These are phyloP conservation scores for Bombycilla garrulus DNA, from an alignment of 2,113 vertebrate species.

Conservation along the genomic window DNA sequence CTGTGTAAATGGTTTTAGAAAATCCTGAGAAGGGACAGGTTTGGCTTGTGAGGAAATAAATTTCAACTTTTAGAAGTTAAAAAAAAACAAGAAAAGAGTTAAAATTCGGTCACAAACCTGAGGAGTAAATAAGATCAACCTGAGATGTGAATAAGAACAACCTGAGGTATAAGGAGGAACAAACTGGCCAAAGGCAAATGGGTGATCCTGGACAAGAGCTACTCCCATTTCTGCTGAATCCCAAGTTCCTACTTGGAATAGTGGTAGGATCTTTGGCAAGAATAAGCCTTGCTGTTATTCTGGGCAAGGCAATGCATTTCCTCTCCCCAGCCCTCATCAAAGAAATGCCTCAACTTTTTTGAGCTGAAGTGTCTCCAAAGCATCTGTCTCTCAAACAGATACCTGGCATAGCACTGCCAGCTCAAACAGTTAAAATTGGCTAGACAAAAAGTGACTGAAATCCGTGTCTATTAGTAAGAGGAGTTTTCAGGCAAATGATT, in stretches of 20 bases:
- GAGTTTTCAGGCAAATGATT: not conserved
- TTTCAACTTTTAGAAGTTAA: not conserved
- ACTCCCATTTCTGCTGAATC: not conserved
- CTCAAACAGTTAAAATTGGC: constrained; percentile 44
- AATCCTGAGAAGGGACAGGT: not conserved
- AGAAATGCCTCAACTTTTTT: constrained; percentile 41
- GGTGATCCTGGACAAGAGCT: not conserved
- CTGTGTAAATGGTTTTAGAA: not conserved
- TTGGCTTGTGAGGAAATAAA: not conserved
- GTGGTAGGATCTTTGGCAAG: not conserved
- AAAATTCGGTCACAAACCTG: not conserved
- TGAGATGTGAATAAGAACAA: not conserved
- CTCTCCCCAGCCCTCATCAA: not conserved
- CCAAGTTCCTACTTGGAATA: not conserved
- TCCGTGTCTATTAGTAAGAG: not conserved
- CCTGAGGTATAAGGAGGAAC: not conserved
- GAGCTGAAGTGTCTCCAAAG: constrained; percentile 47
- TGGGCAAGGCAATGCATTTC: constrained; percentile 26
- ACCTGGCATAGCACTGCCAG: constrained; percentile 33
- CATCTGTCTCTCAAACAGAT: constrained; percentile 52
- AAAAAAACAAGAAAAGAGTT: not conserved
- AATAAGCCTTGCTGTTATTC: constrained; percentile 9
- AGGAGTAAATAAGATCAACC: not conserved
- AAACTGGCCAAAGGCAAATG: not conserved
- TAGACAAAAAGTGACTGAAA: constrained; percentile 31